phyloP scores from a whole-genome alignment of 2,888 invertebrate species.

The Hyppa rectilinea region DNA sequence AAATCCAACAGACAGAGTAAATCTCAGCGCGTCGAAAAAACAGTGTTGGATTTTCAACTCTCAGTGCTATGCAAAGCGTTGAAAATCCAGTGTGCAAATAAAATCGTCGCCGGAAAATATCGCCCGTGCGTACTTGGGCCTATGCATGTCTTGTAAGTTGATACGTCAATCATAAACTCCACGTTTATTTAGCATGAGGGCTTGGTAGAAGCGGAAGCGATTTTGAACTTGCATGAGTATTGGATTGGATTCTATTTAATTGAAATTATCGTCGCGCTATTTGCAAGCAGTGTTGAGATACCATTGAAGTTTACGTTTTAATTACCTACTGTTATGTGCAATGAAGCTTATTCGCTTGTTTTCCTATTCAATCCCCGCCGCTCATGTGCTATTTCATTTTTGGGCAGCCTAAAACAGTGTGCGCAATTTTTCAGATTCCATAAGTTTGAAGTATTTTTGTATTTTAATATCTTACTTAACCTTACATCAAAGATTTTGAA shows the following conservation, averaged over 20 bases:
- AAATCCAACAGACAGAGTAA: too few species aligned
- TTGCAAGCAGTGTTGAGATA: background rate
- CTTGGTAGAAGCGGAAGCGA: conserved; percentile 28
- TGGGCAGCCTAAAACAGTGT: background rate
- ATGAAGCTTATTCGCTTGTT: background rate
- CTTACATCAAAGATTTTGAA: background rate
- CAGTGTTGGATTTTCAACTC: too few species aligned
- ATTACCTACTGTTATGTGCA: background rate
- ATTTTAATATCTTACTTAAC: background rate
- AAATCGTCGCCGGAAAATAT: too few species aligned
- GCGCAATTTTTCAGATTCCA: background rate
- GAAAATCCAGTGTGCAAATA: too few species aligned
- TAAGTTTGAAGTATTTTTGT: too few species aligned
- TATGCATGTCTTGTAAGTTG: conserved; percentile 60
- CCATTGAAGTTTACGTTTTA: background rate
- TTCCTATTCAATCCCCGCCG: background rate
- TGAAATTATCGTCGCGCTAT: background rate
- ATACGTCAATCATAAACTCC: conserved; percentile 66
- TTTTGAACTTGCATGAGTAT: background rate
- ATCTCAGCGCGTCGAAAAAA: too few species aligned
- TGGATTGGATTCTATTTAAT: background rate
- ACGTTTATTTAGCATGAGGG: conserved; percentile 11
- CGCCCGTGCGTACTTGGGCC: too few species aligned
- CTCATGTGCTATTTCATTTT: background rate
- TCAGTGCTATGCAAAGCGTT: too few species aligned